Base-by-base conservation (phyloP, 2,888 invertebrate genomes). In the Ischnus inquisitorius region DNA sequence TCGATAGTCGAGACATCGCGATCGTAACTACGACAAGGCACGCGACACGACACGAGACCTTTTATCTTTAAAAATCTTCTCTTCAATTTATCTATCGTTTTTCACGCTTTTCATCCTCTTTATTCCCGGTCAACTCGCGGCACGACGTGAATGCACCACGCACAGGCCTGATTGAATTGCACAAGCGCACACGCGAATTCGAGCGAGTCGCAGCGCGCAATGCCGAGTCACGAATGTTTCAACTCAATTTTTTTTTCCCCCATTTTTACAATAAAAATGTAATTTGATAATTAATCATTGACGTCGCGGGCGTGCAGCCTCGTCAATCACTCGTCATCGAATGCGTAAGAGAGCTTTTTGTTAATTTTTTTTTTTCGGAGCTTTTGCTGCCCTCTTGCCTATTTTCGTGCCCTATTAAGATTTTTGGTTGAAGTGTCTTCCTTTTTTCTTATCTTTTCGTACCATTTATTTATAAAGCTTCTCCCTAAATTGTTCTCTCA, bases 11-110 rank as follows among this genome's bases (percentile, higher is more conserved):
- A 34, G 34, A 71, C 82, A 81, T 67, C 67, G 64, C 43, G 60
- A 78, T 69, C 43, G 79, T 68, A 34, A 34, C 62, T 43, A 85
- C 77, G 78, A 82, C 74, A 85, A 86, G 83, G 84, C 85, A 85
- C 86, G 78, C 81, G 83, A 79, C 86, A 83, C 85, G 79, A 85
- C 48, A 79, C 69, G 68, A 69, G 62, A 80, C 60, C 72, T 71
- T 48, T 62, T n/a, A n/a, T n/a, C n/a, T n/a, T n/a, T n/a, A n/a
- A n/a, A n/a, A n/a, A n/a, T n/a, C n/a, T 60, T 25, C 71, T 68
- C 62, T 68, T 28, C 41, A 46, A 41, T 54, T 25, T 16, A 65
- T 74, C 34, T 34, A 12, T 19, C 57, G 48, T 41, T 74, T 65
- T 51, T 22, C 14, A 10, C 25, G n/a, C 65, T 25, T 43, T 67